Percentiles rank a stretch among this genome's conserved stretches.
These are phyloP conservation scores for Amitus sp. DNA, from an alignment of 2,888 invertebrate species.

Conservation along the genomic window DNA sequence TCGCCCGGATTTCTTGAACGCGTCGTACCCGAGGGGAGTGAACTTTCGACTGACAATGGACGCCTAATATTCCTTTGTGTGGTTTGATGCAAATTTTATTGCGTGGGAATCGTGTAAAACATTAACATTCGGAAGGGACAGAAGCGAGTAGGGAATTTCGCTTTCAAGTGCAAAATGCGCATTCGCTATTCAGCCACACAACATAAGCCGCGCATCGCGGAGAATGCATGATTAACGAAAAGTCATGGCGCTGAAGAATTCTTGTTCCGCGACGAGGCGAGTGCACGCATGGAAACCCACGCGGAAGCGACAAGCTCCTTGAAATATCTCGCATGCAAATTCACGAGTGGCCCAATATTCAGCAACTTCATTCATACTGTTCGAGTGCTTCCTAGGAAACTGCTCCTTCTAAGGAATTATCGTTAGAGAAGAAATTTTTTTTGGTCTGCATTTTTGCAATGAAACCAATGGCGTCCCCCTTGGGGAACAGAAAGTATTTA, in stretches of 20 bases:
- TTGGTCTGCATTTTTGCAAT: no score
- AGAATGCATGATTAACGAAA: constrained; percentile 41
- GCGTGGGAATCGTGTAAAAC: constrained; percentile 20
- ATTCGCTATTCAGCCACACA: constrained; percentile 27
- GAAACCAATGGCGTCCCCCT: no score
- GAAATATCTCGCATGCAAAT: constrained; percentile 31
- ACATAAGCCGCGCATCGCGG: constrained; percentile 30
- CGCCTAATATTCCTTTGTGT: constrained; percentile 4
- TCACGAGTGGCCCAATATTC: constrained; percentile 16
- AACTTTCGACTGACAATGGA: constrained; percentile 9
- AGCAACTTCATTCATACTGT: constrained; percentile 10
- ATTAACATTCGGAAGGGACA: constrained; percentile 11
- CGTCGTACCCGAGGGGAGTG: constrained; percentile 3
- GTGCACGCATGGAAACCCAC: constrained; percentile 21
- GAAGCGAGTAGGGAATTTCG: constrained; percentile 12
- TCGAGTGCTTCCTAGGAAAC: neutral
- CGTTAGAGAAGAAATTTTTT: neutral
- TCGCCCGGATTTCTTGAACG: neutral
- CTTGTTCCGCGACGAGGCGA: constrained; percentile 7
- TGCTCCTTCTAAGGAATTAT: no score
- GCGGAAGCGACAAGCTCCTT: constrained; percentile 27
- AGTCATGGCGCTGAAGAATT: constrained; percentile 30
- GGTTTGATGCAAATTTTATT: constrained; percentile 16
- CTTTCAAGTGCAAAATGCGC: constrained; percentile 33
- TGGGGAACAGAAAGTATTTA: no score